A percentile compares a stretch with the other conserved stretches of the same genome.
These are phyloP conservation scores for Cololabis saira DNA, from an alignment of 2,113 vertebrate species.

Conservation along the genomic window DNA sequence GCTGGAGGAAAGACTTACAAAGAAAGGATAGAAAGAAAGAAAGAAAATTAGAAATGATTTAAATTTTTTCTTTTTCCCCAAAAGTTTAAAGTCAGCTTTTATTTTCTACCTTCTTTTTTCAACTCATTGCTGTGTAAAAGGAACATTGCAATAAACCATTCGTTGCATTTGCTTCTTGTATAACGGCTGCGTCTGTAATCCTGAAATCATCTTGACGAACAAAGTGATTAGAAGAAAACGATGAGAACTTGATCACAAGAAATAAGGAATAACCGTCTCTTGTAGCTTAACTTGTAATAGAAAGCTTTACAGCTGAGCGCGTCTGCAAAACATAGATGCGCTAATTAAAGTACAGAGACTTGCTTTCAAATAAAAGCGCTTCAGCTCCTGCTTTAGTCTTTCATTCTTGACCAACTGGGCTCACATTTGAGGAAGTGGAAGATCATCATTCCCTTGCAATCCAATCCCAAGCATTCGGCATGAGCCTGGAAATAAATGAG, in stretches of 20 bases:
- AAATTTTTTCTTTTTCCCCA: constrained; percentile 27
- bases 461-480: constrained; percentile 16
- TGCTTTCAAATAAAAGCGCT: constrained; percentile 62
- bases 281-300: constrained; percentile 27
- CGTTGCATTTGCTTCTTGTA: constrained; percentile 63
- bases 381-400: constrained; percentile 50
- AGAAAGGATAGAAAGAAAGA: constrained; percentile 17
- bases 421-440: constrained; percentile 33
- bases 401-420: constrained; percentile 31
- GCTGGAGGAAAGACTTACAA: constrained; percentile 31
- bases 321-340: constrained; percentile 29
- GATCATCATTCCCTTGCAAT: constrained; percentile 18
- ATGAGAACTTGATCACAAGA: constrained; percentile 24
- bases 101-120: constrained; percentile 32
- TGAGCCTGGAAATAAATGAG: not conserved
- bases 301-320: constrained; percentile 41
- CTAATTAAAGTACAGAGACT: constrained; percentile 46
- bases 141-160: constrained; percentile 41
- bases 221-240: not conserved
- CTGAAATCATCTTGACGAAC: constrained; percentile 31
- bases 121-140: constrained; percentile 23
- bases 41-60: constrained; percentile 12
- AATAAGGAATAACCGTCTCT: constrained; percentile 34
- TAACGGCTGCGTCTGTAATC: constrained; percentile 48
- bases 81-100: constrained; percentile 8